phyloP scores from a whole-genome alignment of 2,888 invertebrate species.

The Arrhopalites spinosus region DNA sequence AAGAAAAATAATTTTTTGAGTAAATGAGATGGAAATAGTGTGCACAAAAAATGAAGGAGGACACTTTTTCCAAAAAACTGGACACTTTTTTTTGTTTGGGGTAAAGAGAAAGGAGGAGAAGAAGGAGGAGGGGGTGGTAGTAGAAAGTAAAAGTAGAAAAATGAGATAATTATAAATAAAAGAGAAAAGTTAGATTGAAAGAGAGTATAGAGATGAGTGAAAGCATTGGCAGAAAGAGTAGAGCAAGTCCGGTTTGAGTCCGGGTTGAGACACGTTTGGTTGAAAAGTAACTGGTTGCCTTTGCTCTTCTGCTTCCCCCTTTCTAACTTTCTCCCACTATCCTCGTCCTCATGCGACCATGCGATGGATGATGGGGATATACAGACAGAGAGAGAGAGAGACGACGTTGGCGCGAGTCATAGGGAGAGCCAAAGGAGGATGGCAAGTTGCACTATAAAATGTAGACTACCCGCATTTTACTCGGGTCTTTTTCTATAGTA shows the following conservation, averaged over 20 bases:
- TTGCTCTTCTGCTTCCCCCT: conserved; percentile 27
- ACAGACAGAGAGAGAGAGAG: conserved; percentile 1
- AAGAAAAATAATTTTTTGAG: too few species aligned
- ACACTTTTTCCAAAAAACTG: too few species aligned
- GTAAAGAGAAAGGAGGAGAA: too few species aligned
- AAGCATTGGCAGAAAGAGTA: too few species aligned
- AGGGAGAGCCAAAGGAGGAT: neutral
- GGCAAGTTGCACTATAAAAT: neutral
- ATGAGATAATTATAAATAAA: too few species aligned
- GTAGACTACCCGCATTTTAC: conserved; percentile 14
- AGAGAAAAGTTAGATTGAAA: too few species aligned
- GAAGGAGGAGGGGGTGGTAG: too few species aligned
- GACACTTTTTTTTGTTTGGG: too few species aligned
- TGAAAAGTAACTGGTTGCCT: conserved; percentile 36
- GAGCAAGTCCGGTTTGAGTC: neutral
- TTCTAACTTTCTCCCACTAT: conserved; percentile 14
- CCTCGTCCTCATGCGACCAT: neutral
- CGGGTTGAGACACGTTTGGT: conserved; percentile 22
- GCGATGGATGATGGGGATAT: conserved; percentile 5
- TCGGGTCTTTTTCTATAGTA: neutral
- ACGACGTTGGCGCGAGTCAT: conserved; percentile 31
- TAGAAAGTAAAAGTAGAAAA: too few species aligned
- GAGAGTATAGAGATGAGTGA: too few species aligned
- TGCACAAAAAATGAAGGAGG: too few species aligned
- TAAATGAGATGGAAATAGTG: too few species aligned